These are phyloP conservation scores for Dermatemys mawii DNA, from an alignment of 2,113 vertebrate genomes.

Conservation along the genomic window DNA sequence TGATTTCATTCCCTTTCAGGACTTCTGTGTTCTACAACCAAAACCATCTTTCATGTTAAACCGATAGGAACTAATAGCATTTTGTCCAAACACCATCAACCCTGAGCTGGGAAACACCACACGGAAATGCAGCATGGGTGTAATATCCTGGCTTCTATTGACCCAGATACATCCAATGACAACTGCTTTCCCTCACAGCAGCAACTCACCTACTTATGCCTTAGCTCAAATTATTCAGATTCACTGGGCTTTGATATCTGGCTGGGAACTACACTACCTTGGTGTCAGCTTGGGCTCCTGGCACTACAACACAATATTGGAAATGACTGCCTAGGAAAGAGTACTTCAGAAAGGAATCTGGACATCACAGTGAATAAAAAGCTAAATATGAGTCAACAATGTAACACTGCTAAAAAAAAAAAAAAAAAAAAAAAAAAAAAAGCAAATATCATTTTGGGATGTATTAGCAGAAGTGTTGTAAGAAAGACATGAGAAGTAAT, in stretches of 20 bases:
- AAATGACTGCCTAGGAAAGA: too few relatives aligned
- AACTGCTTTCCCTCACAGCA: not conserved
- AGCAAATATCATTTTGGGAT: too few relatives aligned
- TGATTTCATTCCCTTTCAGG: not conserved
- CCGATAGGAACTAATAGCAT: not conserved
- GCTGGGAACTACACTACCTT: not conserved
- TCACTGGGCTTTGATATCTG: not conserved
- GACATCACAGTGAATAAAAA: too few relatives aligned
- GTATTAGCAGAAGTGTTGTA: too few relatives aligned
- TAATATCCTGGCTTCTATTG: not conserved
- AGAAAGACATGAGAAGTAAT: too few relatives aligned
- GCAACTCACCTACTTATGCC: not conserved
- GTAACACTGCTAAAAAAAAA: too few relatives aligned
- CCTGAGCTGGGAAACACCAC: not conserved
- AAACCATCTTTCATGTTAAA: not conserved
- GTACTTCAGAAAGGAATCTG: too few relatives aligned
- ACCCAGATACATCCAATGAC: not conserved
- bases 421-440: too few relatives aligned
- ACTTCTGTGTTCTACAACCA: not conserved
- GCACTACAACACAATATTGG: not conserved
- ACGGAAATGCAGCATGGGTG: not conserved
- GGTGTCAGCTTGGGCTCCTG: not conserved
- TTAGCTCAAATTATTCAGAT: not conserved
- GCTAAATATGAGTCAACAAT: too few relatives aligned
- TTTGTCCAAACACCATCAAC: not conserved